These are phyloP conservation scores for Atrina japonica DNA, from an alignment of 2,888 invertebrate genomes.

Conservation along the genomic window DNA sequence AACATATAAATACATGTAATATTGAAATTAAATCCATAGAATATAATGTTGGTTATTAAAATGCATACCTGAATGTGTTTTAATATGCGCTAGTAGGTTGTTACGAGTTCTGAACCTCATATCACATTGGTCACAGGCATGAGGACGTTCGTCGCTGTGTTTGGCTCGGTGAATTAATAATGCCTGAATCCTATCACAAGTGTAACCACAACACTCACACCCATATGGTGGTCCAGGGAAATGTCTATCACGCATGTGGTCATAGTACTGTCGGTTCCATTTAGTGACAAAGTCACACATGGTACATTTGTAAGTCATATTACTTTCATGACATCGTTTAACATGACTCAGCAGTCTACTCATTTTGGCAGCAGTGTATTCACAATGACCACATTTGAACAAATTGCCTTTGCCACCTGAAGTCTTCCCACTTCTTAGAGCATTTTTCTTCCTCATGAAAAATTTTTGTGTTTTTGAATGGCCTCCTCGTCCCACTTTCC, in stretches of 20 bases:
- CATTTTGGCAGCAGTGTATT: slow-evolving; percentile 51
- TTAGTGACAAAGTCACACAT: slow-evolving; percentile 85
- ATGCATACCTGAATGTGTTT: slow-evolving; percentile 83
- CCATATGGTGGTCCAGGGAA: slow-evolving; percentile 85
- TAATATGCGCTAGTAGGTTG: slow-evolving; percentile 84
- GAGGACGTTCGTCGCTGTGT: slow-evolving; percentile 82
- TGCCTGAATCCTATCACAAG: slow-evolving; percentile 82
- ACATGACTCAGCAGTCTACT: slow-evolving; percentile 60
- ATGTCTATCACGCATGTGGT: slow-evolving; percentile 83
- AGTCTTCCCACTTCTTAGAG: too few relatives aligned
- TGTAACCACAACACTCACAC: slow-evolving; percentile 85
- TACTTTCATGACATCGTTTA: slow-evolving; percentile 55
- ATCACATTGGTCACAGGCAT: slow-evolving; percentile 83
- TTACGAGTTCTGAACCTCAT: slow-evolving; percentile 84
- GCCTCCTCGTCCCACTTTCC: slow-evolving; percentile 8
- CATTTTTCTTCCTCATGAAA: background rate
- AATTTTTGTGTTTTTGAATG: slow-evolving; percentile 2
- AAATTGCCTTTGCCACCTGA: slow-evolving; percentile 6
- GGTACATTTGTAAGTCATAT: slow-evolving; percentile 81
- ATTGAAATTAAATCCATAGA: too few relatives aligned
- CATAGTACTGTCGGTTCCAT: slow-evolving; percentile 85
- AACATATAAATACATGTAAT: too few relatives aligned
- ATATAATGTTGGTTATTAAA: too few relatives aligned
- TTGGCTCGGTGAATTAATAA: slow-evolving; percentile 84
- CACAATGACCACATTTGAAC: slow-evolving; percentile 55